Percentiles rank a stretch among this genome's conserved stretches.
phyloP scores from a whole-genome alignment of 2,113 vertebrate species.

The Podarcis cretensis region DNA sequence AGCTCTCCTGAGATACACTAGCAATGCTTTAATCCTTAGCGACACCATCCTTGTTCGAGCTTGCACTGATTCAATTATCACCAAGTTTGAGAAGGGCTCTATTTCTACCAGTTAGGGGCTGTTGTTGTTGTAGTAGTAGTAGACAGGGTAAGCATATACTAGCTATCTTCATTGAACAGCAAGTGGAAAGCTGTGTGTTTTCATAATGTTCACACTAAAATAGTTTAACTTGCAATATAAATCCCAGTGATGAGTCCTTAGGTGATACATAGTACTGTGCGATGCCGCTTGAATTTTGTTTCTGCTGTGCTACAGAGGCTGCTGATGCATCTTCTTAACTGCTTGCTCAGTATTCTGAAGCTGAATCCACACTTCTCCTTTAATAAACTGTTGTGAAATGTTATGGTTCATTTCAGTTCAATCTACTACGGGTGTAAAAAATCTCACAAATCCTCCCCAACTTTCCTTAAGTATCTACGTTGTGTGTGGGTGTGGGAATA shows the following conservation, averaged over 20 bases:
- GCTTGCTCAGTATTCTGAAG: slow-evolving; percentile 24
- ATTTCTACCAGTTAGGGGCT: background rate
- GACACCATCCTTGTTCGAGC: background rate
- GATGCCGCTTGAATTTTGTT: slow-evolving; percentile 9
- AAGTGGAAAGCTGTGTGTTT: slow-evolving; percentile 25
- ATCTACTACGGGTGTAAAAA: background rate
- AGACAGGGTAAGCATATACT: background rate
- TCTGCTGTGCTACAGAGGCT: background rate
- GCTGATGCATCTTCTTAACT: slow-evolving; percentile 19
- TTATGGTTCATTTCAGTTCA: slow-evolving; percentile 21
- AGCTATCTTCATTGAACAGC: background rate
- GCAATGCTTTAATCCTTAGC: background rate
- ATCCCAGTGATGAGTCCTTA: slow-evolving; percentile 14
- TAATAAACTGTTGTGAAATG: background rate
- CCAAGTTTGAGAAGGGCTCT: background rate
- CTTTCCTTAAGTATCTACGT: background rate
- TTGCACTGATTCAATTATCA: slow-evolving; percentile 22
- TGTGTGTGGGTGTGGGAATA: background rate
- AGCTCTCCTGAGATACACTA: slow-evolving; percentile 12
- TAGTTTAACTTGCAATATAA: slow-evolving; percentile 16
- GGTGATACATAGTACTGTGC: background rate
- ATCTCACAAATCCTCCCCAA: background rate
- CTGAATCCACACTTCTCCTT: slow-evolving; percentile 15
- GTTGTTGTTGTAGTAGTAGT: background rate
- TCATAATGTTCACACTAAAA: background rate